Evolutionary conservation across 1,140 invertebrate species (phyloP), one percentile per base, ranked within the genome.

Genomic region (Apis florea): DNA sequence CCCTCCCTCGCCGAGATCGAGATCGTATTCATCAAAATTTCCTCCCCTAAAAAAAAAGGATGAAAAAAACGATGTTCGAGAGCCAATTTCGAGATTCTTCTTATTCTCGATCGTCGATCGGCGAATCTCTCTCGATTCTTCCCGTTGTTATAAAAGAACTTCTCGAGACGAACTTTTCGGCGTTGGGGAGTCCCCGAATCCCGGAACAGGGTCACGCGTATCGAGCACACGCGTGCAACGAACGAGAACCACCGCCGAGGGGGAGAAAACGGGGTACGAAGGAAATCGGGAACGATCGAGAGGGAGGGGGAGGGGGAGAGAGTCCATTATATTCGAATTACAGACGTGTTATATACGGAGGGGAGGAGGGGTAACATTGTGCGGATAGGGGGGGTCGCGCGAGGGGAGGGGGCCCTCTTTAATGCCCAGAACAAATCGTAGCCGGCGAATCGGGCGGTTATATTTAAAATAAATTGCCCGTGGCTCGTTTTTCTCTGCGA

Each of bases 401-500:
- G 71, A 67, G 70, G 49, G n/a, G 54, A 68, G 70, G 21, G 51
- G 64, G 47, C 76, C 49, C 84, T 84, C 77, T 77, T 81, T 71
- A 83, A 86, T 82, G 82, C 82, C 85, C 85, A 86, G 85, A 78
- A 87, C 85, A 87, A 87, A 87, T 87, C 85, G 85, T 78, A 67
- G 71, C 74, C 82, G 64, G 86, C 86, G 85, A 87, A 87, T 87
- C 85, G 85, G 86, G 85, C 85, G 77, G 85, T 87, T 87, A 87
- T 87, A 87, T 87, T 87, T 87, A 87, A 87, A 87, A 87, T 87
- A 87, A 87, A 87, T 87, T 86, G 85, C 83, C 85, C 85, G 85
- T 85, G 85, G 85, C 85, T 75, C 79, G 70, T 85, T 83, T 85
- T 86, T 85, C 84, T 81, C 31, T 74, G 79, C 79, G 71, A 67